Evolutionary conservation across 2,888 invertebrate species (phyloP), one percentile per base, ranked within the genome.

Genomic region (Tryphoninae sp.): DNA sequence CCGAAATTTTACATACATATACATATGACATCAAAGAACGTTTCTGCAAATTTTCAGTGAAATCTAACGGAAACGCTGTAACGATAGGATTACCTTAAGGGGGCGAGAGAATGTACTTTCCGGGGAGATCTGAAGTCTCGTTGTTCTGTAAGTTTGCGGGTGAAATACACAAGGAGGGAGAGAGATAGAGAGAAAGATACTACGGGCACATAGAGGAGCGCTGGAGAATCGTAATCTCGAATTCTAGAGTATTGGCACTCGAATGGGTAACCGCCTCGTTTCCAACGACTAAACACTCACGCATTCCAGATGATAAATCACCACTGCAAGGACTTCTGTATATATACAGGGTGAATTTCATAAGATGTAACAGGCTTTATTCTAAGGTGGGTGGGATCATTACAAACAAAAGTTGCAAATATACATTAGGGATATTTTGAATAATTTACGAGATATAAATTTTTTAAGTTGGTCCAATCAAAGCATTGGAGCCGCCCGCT

Each of bases 201-300:
- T 71, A 26, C 23, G 73, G 62, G 51, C 13, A 8, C 40, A 64
- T 16, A 33, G 53, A 53, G 55, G 74, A 58, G 19, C 74, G 55
- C 74, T 67, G 2, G 49, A 75, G 65, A 75, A 65, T 33, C 65
- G 16, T 45, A 67, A 75, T 75, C 55, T 65, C 74, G 58, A 75
- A 65, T 75, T 75, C 65, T 65, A 65, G 65, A 75, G 64, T 64
- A 75, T 75, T 75, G 74, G 74, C 65, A 67, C 74, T 75, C 65
- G 65, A 75, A 75, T 67, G 65, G 45, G 49, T 45, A 74, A 23
- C 53, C 68, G 53, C 16, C 53, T 9, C 68, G 69, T 64, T 42
- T 23, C 55, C 74, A 58, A 75, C 74, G 65, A 45, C 58, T 75
- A 58, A 55, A 58, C 74, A 75, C 65, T 75, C n/a, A 45, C 45